Evolutionary conservation across 2,888 invertebrate species (phyloP).

Genomic region (Chelonus formosanus): DNA sequence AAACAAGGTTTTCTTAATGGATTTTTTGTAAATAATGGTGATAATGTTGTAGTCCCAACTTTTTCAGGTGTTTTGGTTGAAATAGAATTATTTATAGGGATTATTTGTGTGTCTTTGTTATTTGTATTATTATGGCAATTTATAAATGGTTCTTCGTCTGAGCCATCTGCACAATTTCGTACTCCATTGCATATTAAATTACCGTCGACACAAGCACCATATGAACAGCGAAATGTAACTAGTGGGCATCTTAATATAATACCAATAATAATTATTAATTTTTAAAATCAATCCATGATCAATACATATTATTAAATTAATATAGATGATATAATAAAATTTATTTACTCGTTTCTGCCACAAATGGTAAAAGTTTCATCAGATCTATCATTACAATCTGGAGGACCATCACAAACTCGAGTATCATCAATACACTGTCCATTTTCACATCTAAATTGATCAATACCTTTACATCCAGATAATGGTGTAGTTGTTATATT

Average conservation of each 20-base stretch:
- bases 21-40: conserved; percentile 9
- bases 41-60: background rate
- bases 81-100: background rate
- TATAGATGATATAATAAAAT: too few relatives aligned
- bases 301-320: too few relatives aligned
- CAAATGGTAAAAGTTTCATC: conserved; percentile 54
- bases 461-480: conserved; percentile 32
- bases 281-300: too few relatives aligned
- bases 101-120: background rate
- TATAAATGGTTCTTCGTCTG: conserved; percentile 57
- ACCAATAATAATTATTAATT: too few relatives aligned
- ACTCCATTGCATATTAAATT: conserved; percentile 57
- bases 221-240: conserved; percentile 59
- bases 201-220: conserved; percentile 63
- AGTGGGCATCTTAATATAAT: conserved; percentile 53
- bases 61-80: background rate
- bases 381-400: conserved; percentile 54
- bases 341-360: conserved; percentile 45
- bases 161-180: conserved; percentile 62
- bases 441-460: conserved; percentile 51
- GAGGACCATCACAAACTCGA: conserved; percentile 54
- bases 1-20: conserved; percentile 41
- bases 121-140: conserved; percentile 38
- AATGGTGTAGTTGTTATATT: conserved; percentile 23
- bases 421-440: conserved; percentile 51